A percentile compares a stretch with the other conserved stretches of the same genome.
These are phyloP conservation scores for Chloroceryle inda DNA, from an alignment of 2,797 vertebrate genomes.

Conservation along the genomic window DNA sequence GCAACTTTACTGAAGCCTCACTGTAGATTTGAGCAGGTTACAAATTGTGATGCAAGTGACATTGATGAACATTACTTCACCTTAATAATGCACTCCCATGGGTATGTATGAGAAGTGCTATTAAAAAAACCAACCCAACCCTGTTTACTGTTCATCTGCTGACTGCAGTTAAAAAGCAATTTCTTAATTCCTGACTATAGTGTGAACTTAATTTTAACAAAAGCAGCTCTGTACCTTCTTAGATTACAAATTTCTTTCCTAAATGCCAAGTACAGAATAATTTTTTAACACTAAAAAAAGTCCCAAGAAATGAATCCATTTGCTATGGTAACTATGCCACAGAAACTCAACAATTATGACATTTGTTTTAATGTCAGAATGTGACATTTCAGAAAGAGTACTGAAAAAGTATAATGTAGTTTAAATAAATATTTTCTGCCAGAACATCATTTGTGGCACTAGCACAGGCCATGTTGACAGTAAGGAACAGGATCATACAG, in stretches of 20 bases:
- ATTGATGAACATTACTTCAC: neutral
- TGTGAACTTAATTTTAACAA: neutral
- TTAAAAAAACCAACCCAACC: neutral
- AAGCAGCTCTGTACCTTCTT: neutral
- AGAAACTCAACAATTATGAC: neutral
- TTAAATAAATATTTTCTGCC: neutral
- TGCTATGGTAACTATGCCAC: neutral
- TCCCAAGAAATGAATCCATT: neutral
- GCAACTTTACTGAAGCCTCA: neutral
- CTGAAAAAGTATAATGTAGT: neutral
- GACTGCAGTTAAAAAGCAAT: neutral
- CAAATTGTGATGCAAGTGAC: neutral
- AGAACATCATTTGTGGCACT: neutral
- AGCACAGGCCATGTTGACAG: neutral
- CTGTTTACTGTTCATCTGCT: neutral
- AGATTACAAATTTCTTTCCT: neutral
- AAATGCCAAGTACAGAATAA: neutral
- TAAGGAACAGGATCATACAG: neutral
- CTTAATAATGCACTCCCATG: neutral
- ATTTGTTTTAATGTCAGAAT: conserved; percentile 36
- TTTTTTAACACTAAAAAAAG: neutral
- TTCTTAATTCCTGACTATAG: neutral
- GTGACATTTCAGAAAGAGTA: conserved; percentile 33
- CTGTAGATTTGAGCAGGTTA: neutral
- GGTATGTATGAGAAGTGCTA: neutral